Conservation (phyloP, 1,140 invertebrate genomes). For the Wiebesia pumilae region DNA sequence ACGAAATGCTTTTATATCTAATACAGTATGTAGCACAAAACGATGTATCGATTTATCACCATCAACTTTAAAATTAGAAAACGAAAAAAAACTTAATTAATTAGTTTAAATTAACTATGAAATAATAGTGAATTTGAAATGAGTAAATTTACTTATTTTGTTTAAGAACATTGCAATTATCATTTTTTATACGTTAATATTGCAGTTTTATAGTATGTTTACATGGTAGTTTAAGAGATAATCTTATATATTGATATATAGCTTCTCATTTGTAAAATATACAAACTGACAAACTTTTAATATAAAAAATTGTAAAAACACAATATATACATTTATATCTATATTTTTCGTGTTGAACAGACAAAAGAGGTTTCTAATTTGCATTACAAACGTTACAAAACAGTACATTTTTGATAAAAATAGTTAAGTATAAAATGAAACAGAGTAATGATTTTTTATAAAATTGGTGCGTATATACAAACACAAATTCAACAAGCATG, state of each 20-base stretch:
- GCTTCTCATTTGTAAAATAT: conserved; percentile 32
- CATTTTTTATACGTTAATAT: conserved; percentile 32
- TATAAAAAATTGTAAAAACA: conserved; percentile 1
- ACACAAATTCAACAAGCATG: no score
- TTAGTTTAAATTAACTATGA: background rate
- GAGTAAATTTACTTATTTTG: background rate
- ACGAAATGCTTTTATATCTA: no score
- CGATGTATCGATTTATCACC: no score
- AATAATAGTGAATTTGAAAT: conserved; percentile 1
- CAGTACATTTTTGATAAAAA: background rate
- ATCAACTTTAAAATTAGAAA: background rate
- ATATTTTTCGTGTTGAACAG: background rate
- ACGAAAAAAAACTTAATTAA: background rate
- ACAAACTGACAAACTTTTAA: background rate
- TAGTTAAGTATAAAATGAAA: conserved; percentile 43
- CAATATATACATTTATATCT: background rate
- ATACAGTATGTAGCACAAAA: no score
- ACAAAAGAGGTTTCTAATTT: background rate
- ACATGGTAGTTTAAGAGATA: conserved; percentile 16
- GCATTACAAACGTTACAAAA: background rate
- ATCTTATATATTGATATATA: conserved; percentile 21
- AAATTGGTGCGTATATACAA: no score
- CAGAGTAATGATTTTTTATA: background rate
- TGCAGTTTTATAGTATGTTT: conserved; percentile 20
- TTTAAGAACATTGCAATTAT: conserved; percentile 9